Percentiles rank a stretch among this genome's conserved stretches.
These are phyloP conservation scores for Chelidonichthys spinosus DNA, from an alignment of 2,797 vertebrate genomes.

Conservation along the genomic window DNA sequence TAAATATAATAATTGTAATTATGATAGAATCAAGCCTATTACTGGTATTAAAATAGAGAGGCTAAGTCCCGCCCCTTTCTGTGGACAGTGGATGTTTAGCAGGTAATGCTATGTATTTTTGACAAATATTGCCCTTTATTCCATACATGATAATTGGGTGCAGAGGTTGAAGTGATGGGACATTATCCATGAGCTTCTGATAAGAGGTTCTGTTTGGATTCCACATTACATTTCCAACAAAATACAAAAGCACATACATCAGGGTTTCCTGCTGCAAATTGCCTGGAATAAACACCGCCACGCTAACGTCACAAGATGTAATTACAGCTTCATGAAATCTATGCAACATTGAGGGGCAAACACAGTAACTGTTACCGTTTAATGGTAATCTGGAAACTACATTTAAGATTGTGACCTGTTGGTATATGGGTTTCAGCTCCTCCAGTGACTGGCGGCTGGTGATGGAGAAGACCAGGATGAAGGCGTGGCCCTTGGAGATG, in stretches of 20 bases:
- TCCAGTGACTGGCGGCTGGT: conserved; percentile 95
- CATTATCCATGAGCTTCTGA: not conserved
- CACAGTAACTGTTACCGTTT: not conserved
- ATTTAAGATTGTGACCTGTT: conserved; percentile 78
- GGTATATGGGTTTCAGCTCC: conserved; percentile 95
- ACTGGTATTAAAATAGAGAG: no score
- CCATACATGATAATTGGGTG: no score
- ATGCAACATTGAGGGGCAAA: not conserved
- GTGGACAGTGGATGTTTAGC: no score
- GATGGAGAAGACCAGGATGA: conserved; percentile 95
- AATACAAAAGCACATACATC: no score
- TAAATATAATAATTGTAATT: no score
- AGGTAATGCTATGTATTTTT: no score
- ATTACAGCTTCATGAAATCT: not conserved
- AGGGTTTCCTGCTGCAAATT: not conserved
- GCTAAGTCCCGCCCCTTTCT: no score
- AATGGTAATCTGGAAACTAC: not conserved
- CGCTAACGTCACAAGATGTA: not conserved
- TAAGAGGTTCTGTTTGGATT: not conserved
- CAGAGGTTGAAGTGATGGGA: not conserved
- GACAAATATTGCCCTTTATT: no score
- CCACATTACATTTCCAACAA: no score
- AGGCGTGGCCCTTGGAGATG: conserved; percentile 97
- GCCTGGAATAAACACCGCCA: not conserved
- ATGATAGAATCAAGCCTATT: no score